Base-by-base conservation (phyloP, 1,140 invertebrate genomes). In the Drosophila punjabiensis region DNA sequence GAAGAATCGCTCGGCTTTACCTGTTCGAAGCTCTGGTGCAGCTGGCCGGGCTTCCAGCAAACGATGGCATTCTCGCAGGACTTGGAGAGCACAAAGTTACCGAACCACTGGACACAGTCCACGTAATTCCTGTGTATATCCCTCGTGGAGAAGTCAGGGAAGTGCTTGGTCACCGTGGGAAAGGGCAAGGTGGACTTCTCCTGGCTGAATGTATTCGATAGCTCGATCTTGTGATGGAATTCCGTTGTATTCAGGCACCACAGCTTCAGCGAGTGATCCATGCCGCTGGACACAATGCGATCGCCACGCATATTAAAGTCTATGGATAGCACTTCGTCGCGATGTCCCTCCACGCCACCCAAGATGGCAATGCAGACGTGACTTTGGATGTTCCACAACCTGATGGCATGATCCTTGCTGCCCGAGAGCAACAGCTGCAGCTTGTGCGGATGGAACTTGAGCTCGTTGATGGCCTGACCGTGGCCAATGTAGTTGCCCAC, bases 111-210 rank as follows among this genome's bases (percentile, higher is more conserved):
- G 1, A 99, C 98, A 94, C 98, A 99, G 92, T 99, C 99, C 8
- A 99, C 98, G 94, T 99, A 99, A 94, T 99, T 99, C 70, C 98
- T 95, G 93, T 99, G 99, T 70, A 99, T 98, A 92, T 99, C 98
- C 70, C 98, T 94, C 0, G 99, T 99, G 0, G 98, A 99, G 91
- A 99, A 99, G 91, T 98, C 97, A 0, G 99, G 98, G 93, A 99
- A 99, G 94, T 99, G 97, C 92, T 98, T 96, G 64, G 98, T 96
- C 33, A 98, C 94, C 1, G 98, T 97, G 83, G 97, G 96, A 94
- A 99, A 99, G 1, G 98, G 97, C 68, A 97, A 95, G 33, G 95
- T 93, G 65, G 95, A 97, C 79, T 94, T 94, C 55, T 95, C 96
- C 5, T 96, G 95, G 92, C 97, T 97, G 81, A 97, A 98, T 30